These are phyloP conservation scores for Pterophyllum scalare DNA, from an alignment of 2,113 vertebrate species.

Conservation along the genomic window DNA sequence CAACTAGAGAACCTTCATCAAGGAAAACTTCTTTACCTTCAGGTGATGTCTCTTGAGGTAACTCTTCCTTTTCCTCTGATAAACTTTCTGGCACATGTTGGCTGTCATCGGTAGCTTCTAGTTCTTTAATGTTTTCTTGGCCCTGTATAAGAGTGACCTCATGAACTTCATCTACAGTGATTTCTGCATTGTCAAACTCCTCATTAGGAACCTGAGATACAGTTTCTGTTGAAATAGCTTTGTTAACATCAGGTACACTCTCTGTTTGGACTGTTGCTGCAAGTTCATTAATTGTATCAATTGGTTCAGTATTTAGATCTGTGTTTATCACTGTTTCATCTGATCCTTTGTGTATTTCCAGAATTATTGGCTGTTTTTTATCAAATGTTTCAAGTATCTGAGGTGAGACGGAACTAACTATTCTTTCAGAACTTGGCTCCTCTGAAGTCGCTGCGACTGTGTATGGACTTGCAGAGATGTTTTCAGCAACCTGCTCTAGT, in stretches of 20 bases:
- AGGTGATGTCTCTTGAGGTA: neutral
- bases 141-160: constrained; percentile 22
- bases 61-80: constrained; percentile 5
- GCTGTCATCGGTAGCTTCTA: constrained; percentile 18
- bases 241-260: constrained; percentile 50
- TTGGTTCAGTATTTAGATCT: constrained; percentile 50
- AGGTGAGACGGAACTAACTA: constrained; percentile 30
- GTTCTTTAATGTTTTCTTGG: constrained; percentile 10
- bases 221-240: constrained; percentile 53
- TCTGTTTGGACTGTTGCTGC: constrained; percentile 40
- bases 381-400: constrained; percentile 50
- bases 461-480: constrained; percentile 68
- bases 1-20: neutral
- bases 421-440: constrained; percentile 36
- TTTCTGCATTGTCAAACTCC: constrained; percentile 37
- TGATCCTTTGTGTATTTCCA: constrained; percentile 34
- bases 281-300: constrained; percentile 38
- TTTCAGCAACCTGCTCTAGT: constrained; percentile 84
- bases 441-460: constrained; percentile 39
- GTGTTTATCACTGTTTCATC: constrained; percentile 48
- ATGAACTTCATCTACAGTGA: constrained; percentile 43
- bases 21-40: constrained; percentile 2
- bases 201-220: constrained; percentile 36
- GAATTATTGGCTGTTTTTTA: constrained; percentile 38
- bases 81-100: neutral